Percentiles rank a stretch among this genome's conserved stretches.
Conservation (phyloP, 2,797 vertebrate species). For the Helicolenus hilgendorfi region DNA sequence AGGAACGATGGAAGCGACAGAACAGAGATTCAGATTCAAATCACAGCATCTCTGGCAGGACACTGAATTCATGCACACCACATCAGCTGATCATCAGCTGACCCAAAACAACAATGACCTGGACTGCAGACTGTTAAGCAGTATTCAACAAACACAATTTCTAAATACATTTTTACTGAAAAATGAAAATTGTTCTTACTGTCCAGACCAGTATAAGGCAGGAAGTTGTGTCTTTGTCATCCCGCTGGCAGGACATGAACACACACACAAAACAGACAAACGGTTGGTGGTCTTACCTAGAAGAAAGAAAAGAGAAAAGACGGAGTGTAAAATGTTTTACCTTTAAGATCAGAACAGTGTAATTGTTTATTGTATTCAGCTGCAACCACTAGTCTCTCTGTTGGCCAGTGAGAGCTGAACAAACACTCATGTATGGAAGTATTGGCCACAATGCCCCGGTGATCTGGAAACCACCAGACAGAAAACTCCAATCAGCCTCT, state of each 20-base stretch:
- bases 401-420: not conserved
- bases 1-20: not conserved
- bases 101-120: not conserved
- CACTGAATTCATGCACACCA: not conserved
- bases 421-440: not conserved
- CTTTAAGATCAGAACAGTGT: not conserved
- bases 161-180: not conserved
- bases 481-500: not conserved
- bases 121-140: not conserved
- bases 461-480: not conserved
- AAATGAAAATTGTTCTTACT: not conserved
- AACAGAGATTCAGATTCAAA: not conserved
- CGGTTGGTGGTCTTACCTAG: not conserved
- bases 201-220: not conserved
- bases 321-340: not conserved
- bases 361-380: not conserved
- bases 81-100: not conserved
- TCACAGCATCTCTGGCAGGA: not conserved
- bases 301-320: not conserved
- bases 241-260: too few relatives aligned
- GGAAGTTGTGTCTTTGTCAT: not conserved
- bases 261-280: not conserved
- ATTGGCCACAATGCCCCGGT: not conserved
- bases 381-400: not conserved
- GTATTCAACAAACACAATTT: not conserved